Conservation (phyloP, 2,797 vertebrate genomes). For the Enteromius paludinosus region DNA sequence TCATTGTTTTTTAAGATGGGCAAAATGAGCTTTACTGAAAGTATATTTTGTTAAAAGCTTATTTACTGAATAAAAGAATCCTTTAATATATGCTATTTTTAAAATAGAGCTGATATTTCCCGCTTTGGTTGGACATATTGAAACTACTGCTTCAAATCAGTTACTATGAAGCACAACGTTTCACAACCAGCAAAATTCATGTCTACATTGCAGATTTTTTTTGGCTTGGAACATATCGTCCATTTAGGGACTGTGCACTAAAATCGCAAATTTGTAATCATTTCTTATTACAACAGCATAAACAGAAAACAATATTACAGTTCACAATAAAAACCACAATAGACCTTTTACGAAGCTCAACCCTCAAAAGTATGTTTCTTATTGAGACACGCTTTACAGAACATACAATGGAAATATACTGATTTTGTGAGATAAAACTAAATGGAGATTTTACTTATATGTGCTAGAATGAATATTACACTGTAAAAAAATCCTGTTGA, state of each 20-base stretch:
- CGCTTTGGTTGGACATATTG: neutral
- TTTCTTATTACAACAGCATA: neutral
- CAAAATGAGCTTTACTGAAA: neutral
- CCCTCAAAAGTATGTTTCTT: neutral
- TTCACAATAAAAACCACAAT: neutral
- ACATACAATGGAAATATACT: neutral
- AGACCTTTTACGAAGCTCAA: neutral
- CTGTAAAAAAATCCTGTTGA: no score
- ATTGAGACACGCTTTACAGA: neutral
- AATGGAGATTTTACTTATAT: neutral
- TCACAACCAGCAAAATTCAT: neutral
- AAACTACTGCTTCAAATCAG: neutral
- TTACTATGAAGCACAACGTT: neutral
- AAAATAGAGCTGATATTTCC: neutral
- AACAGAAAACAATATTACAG: neutral
- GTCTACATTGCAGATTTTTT: neutral
- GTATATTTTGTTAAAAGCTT: neutral
- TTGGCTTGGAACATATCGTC: neutral
- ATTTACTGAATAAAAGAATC: neutral
- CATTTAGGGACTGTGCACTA: neutral
- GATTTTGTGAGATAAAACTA: neutral
- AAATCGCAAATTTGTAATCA: neutral
- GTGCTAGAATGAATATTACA: neutral
- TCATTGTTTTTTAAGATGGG: neutral
- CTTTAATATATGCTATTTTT: neutral